Evolutionary conservation across 2,797 vertebrate genomes (phyloP).

Genomic region (Natrix natrix): DNA sequence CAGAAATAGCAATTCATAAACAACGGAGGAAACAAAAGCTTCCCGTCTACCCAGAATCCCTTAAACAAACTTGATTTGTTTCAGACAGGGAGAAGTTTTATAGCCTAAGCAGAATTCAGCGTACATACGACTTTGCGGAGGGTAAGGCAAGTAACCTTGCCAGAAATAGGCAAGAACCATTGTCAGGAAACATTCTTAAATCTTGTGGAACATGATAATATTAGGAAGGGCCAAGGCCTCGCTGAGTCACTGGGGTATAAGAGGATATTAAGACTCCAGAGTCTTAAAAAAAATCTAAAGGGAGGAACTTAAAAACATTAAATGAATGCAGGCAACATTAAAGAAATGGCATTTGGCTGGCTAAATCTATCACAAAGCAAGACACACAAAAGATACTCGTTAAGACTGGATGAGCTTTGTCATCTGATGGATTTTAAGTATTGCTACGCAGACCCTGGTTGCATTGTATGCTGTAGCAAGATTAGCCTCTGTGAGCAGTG

Average conservation of each 20-base stretch:
- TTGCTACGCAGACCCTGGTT: too few relatives aligned
- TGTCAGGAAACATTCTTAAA: neutral
- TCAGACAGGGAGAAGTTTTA: neutral
- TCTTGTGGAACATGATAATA: neutral
- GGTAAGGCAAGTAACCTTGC: neutral
- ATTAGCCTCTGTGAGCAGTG: too few relatives aligned
- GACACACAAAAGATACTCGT: neutral
- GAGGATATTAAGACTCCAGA: neutral
- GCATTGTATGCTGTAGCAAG: too few relatives aligned
- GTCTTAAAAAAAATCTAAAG: neutral
- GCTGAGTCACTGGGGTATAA: neutral
- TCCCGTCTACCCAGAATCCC: neutral
- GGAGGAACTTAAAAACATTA: neutral
- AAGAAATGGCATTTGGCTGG: neutral
- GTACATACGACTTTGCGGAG: neutral
- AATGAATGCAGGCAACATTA: neutral
- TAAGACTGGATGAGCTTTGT: neutral
- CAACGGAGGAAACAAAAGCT: neutral
- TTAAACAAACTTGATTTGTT: conserved; percentile 1
- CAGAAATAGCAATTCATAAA: conserved; percentile 9
- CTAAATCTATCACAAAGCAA: neutral
- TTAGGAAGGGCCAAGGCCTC: neutral
- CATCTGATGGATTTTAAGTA: neutral
- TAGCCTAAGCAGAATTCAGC: neutral
- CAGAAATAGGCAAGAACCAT: neutral